Evolutionary conservation across 2,797 vertebrate genomes (phyloP), one percentile per base, ranked within the genome.

Genomic region (Odontamblyopus rebecca): DNA sequence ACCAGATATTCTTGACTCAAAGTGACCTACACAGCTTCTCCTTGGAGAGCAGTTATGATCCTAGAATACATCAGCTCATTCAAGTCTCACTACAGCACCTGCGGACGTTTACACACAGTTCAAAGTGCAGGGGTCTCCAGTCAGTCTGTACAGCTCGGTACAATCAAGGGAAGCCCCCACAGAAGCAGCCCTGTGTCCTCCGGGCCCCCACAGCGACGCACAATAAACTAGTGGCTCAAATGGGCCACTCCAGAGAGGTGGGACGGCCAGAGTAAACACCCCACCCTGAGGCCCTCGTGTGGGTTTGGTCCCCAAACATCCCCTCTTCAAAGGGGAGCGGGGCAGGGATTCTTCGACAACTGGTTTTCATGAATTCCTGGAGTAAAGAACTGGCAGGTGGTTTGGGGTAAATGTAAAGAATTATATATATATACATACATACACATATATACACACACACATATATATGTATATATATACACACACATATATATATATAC

Each of bases 111-210:
- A 63, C 61, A 68, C 62, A 29, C 30, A 63, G 80, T 85, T 88
- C 78, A 82, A 88, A 87, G 83, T n/a, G 35, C 61, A 26, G 8
- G 59, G 67, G 79, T 85, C 79, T 85, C 76, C 77, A 82, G 78
- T 85, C 79, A 75, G 85, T 86, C 84, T 88, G 80, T 81, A 30
- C 72, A 70, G 23, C 53, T 65, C 75, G 64, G 84, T 77, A 93
- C 94, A 93, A 94, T 93, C 68, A 75, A 74, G 86, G 92, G 93
- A 94, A 94, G 77, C 80, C 79, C 62, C 78, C 18, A 67, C 71
- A 83, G 85, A 83, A 75, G n/a, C 41, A 38, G 62, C n/a, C 61
- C 73, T 73, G 78, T 29, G 71, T 82, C 77, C 67, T 73, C 53
- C 67, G 61, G 65, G 59, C 76, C 67, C 85, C 79, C 12, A 56